These are phyloP conservation scores for Gari tellinella DNA, from an alignment of 2,888 invertebrate genomes.

Conservation along the genomic window DNA sequence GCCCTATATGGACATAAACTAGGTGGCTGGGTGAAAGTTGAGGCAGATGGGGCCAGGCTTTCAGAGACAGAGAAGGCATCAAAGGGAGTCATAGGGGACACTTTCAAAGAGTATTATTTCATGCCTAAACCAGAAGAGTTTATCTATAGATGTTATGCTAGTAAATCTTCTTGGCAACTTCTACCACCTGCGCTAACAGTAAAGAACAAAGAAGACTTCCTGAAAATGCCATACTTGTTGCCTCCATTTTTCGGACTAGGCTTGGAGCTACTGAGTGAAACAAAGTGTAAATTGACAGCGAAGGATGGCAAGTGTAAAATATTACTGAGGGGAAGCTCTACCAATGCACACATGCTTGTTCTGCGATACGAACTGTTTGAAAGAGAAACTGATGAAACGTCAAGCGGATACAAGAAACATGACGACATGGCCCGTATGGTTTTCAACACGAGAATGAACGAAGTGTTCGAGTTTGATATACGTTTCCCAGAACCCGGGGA, in stretches of 20 bases:
- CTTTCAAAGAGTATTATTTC: conserved; percentile 61
- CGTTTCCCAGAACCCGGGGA: conserved; percentile 49
- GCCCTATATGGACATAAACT: conserved; percentile 48
- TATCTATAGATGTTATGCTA: conserved; percentile 52
- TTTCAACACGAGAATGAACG: conserved; percentile 49
- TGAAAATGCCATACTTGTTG: conserved; percentile 50
- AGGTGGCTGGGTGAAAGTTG: conserved; percentile 61
- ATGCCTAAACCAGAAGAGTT: conserved; percentile 58
- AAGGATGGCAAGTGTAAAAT: conserved; percentile 43
- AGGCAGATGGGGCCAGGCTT: conserved; percentile 38
- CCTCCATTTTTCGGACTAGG: conserved; percentile 58
- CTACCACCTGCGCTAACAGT: conserved; percentile 2
- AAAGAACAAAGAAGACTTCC: conserved; percentile 32
- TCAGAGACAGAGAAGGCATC: conserved; percentile 18
- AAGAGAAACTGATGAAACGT: conserved; percentile 27
- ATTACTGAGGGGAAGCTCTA: conserved; percentile 36
- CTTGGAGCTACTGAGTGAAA: conserved; percentile 28
- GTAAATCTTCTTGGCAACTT: conserved; percentile 56
- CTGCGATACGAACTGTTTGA: conserved; percentile 55
- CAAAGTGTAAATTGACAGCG: conserved; percentile 28
- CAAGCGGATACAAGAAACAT: conserved; percentile 1
- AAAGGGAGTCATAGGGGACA: conserved; percentile 42
- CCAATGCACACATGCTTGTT: conserved; percentile 53
- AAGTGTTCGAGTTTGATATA: conserved; percentile 49
- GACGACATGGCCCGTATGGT: conserved; percentile 44